Percentiles rank a stretch among this genome's conserved stretches.
Conservation (phyloP, 2,797 vertebrate genomes). For the Spea hammondii region DNA sequence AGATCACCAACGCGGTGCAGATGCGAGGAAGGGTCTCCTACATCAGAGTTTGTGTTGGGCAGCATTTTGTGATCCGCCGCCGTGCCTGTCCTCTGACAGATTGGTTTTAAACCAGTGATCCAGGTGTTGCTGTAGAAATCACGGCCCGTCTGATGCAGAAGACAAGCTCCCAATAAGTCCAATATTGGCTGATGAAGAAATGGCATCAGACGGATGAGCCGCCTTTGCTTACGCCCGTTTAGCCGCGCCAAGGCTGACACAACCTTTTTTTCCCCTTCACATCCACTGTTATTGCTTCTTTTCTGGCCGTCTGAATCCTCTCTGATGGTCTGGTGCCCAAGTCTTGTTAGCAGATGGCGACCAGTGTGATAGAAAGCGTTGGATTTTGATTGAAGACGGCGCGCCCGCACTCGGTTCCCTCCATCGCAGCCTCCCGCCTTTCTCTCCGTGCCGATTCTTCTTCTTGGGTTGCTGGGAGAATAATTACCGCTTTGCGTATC, state of each 20-base stretch:
- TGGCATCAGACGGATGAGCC: background rate
- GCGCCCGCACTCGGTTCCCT: background rate
- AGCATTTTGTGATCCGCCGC: too few relatives aligned
- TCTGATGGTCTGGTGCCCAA: background rate
- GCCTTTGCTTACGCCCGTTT: background rate
- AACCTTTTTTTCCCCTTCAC: background rate
- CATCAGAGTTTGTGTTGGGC: too few relatives aligned
- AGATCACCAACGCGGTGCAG: too few relatives aligned
- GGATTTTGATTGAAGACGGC: slow-evolving; percentile 1
- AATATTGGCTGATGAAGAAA: background rate
- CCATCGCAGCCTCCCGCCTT: background rate
- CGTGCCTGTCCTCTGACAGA: too few relatives aligned
- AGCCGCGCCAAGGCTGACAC: background rate
- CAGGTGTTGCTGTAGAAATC: too few relatives aligned
- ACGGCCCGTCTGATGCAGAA: too few relatives aligned
- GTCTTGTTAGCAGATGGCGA: slow-evolving; percentile 8
- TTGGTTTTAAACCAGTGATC: too few relatives aligned
- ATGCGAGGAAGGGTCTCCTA: too few relatives aligned
- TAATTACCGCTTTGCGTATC: background rate
- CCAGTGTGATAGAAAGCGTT: background rate
- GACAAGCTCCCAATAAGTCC: too few relatives aligned
- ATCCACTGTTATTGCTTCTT: slow-evolving; percentile 3
- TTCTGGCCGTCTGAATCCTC: background rate
- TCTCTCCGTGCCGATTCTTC: background rate
- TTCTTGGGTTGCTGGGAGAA: background rate